Conservation (phyloP, 1,140 invertebrate genomes). For the Nomia melanderi region DNA sequence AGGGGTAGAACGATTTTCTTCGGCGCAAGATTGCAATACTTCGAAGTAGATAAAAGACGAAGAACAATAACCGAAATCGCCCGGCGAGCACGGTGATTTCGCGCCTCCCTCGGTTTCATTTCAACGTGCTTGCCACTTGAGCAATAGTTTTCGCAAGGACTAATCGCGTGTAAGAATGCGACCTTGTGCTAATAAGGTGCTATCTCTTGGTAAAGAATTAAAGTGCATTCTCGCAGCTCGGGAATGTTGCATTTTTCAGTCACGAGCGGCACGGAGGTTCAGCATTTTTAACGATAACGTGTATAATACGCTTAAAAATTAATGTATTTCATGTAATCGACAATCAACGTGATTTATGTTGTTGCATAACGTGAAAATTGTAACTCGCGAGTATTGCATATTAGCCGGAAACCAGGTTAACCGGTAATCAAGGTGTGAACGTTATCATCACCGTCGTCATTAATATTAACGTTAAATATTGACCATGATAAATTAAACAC, state of each 20-base stretch:
- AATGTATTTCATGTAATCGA: too few relatives aligned
- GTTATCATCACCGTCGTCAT: not conserved
- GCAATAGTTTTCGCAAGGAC: slow-evolving; percentile 66
- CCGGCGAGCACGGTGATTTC: not conserved
- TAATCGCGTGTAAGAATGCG: slow-evolving; percentile 47
- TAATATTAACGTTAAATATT: not conserved
- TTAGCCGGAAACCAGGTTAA: too few relatives aligned
- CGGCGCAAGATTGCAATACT: too few relatives aligned
- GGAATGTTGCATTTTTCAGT: not conserved
- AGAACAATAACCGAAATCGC: not conserved
- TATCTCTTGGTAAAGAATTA: slow-evolving; percentile 43
- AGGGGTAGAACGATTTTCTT: too few relatives aligned
- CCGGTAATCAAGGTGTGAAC: not conserved
- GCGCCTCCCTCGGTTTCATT: slow-evolving; percentile 45
- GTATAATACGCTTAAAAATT: too few relatives aligned
- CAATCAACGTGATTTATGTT: too few relatives aligned
- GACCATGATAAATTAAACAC: not conserved
- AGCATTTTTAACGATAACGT: not conserved
- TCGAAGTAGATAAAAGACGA: too few relatives aligned
- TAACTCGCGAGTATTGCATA: too few relatives aligned
- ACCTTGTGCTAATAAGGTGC: slow-evolving; percentile 69
- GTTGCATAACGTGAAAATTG: too few relatives aligned
- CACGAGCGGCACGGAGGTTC: not conserved
- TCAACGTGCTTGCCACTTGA: slow-evolving; percentile 45
- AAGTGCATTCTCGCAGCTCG: slow-evolving; percentile 37